A percentile compares a stretch with the other conserved stretches of the same genome.
Evolutionary conservation across 1,140 invertebrate genomes (phyloP).

Genomic region (Pararge aegeria): DNA sequence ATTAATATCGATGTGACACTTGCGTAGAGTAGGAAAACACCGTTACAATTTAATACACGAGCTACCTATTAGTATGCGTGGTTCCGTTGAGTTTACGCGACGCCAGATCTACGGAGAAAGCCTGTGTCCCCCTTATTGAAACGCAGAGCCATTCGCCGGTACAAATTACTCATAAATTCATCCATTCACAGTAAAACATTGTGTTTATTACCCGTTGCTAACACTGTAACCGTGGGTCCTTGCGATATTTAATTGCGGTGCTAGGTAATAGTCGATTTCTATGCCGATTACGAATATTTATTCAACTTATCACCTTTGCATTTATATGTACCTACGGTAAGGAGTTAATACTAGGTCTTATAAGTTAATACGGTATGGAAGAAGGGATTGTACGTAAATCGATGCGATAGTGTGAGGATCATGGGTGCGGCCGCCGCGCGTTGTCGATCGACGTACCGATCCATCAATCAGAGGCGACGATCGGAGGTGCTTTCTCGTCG

Average conservation of each 20-base stretch:
- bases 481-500: constrained; percentile 76
- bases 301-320: constrained; percentile 11
- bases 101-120: constrained; percentile 61
- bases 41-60: constrained; percentile 71
- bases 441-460: constrained; percentile 47
- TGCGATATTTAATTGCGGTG: constrained; percentile 50
- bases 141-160: constrained; percentile 44
- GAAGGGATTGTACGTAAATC: constrained; percentile 30
- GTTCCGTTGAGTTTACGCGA: constrained; percentile 60
- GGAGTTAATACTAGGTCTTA: background rate
- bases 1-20: constrained; percentile 53
- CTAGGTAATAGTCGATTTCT: constrained; percentile 35
- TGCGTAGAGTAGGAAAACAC: constrained; percentile 53
- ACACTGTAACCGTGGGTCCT: constrained; percentile 45
- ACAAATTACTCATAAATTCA: constrained; percentile 62
- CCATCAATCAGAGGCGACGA: constrained; percentile 66
- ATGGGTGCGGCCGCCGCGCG: constrained; percentile 37
- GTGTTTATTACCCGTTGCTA: constrained; percentile 47
- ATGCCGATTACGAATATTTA: constrained; percentile 19
- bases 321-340: background rate
- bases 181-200: constrained; percentile 49
- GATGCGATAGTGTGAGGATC: constrained; percentile 14
- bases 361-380: constrained; percentile 12
- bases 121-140: constrained; percentile 58
- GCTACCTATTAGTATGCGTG: constrained; percentile 65